phyloP scores from a whole-genome alignment of 2,888 invertebrate genomes.

The Meganola albula region DNA sequence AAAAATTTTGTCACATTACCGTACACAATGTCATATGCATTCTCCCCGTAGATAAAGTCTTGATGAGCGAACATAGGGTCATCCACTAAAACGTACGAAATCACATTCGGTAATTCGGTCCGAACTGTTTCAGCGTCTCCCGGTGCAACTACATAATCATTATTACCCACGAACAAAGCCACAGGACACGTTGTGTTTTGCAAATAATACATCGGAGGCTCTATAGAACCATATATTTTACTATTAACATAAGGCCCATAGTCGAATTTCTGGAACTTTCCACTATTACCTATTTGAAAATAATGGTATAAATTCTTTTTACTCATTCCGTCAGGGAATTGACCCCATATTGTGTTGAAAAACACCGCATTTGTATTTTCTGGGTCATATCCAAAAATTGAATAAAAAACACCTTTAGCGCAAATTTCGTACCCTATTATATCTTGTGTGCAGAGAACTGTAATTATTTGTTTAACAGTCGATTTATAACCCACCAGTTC shows the following conservation, averaged over 20 bases:
- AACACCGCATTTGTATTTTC: constrained; percentile 4
- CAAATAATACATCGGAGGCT: constrained; percentile 10
- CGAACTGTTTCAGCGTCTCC: constrained; percentile 3
- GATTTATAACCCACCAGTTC: constrained; percentile 15
- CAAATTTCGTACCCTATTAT: constrained; percentile 12
- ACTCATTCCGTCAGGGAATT: constrained; percentile 7
- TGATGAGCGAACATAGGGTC: constrained; percentile 9
- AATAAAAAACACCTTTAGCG: neutral
- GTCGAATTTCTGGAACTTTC: constrained; percentile 7
- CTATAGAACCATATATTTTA: constrained; percentile 5
- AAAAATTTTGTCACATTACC: too few species aligned
- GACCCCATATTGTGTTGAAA: neutral
- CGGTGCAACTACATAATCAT: constrained; percentile 6
- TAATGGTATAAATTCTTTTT: constrained; percentile 5
- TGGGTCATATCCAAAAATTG: constrained; percentile 5
- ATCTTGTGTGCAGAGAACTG: constrained; percentile 13
- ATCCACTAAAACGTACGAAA: constrained; percentile 1
- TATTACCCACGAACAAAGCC: constrained; percentile 4
- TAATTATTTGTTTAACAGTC: neutral
- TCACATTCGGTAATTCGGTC: constrained; percentile 9
- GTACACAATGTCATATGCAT: constrained; percentile 10
- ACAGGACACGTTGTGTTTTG: constrained; percentile 8
- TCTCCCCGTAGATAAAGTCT: constrained; percentile 4
- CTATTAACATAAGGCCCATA: constrained; percentile 5
- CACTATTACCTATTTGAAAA: neutral